Conservation (phyloP, 2,797 vertebrate species). For the Aeoliscus strigatus region DNA sequence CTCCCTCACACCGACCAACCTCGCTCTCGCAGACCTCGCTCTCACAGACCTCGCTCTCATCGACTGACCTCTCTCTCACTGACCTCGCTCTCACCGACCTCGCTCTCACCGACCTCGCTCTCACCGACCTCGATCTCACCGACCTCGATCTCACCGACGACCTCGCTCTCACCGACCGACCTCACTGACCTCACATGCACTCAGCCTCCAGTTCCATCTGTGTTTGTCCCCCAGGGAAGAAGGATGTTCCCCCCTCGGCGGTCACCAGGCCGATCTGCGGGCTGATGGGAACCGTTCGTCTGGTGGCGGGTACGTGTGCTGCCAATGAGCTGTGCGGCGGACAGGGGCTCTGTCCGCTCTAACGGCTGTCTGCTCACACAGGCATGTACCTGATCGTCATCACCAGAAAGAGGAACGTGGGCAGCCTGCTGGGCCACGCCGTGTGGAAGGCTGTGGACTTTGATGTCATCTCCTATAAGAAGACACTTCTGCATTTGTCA, state of each 20-base stretch:
- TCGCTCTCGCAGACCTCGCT: too few relatives aligned
- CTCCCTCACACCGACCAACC: too few relatives aligned
- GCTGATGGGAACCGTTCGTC: constrained; percentile 90
- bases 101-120: too few relatives aligned
- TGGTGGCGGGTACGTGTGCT: constrained; percentile 98
- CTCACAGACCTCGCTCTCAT: too few relatives aligned
- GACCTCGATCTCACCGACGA: too few relatives aligned
- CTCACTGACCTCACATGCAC: too few relatives aligned
- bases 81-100: too few relatives aligned
- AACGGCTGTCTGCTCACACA: constrained; percentile 38
- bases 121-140: too few relatives aligned
- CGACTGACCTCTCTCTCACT: too few relatives aligned
- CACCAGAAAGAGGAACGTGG: constrained; percentile 92
- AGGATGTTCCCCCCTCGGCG: constrained; percentile 89
- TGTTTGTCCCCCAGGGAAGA: constrained; percentile 76
- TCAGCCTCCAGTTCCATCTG: background rate
- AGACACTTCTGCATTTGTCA: constrained; percentile 93
- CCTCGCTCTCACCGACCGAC: too few relatives aligned
- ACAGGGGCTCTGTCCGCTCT: background rate
- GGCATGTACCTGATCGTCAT: constrained; percentile 96
- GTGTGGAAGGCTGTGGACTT: constrained; percentile 97
- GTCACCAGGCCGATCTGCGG: constrained; percentile 90
- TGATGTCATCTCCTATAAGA: constrained; percentile 94
- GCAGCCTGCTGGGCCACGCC: constrained; percentile 87
- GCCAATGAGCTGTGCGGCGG: too few relatives aligned